Base-by-base conservation (phyloP, 2,888 invertebrate species). In the Epistrophe eligans region DNA sequence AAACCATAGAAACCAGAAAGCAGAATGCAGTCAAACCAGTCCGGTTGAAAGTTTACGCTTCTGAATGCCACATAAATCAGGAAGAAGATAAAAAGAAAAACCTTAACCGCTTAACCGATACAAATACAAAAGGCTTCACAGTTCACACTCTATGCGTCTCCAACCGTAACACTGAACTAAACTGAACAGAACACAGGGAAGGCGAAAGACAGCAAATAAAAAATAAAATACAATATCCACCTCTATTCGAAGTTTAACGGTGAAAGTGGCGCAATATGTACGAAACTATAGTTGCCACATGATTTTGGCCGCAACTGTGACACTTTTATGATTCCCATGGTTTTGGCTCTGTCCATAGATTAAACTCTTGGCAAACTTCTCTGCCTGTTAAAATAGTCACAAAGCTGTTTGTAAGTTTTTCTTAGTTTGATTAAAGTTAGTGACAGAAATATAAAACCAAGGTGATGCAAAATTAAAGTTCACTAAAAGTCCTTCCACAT, bases 271-370 rank as follows among this genome's bases (percentile, higher is more conserved):
- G 66, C 77, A 71, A 83, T 83, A 77, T 66, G 66, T 50, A 77
- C 70, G 79, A 84, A 70, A 70, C 84, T 79, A 17, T 57, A 79
- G 74, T 64, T 84, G 74, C 84, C 79, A 62, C 79, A 84, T 57
- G 79, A 84, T 50, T 79, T 74, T 84, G 74, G 74, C 84, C 84
- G 84, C 84, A 84, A 76, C 79, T 79, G 84, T 84, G 84, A 84
- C 79, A 79, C 79, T 84, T 84, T 79, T 84, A 84, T 84, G 84
- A 79, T 17, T 70, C 62, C 74, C 70, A 74, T 79, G 67, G 67
- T 64, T 79, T 60, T 73, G 79, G 38, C 17, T 58, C 48, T 45
- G 58, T 52, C 38, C 58, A 72, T 48, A 66, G 43, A 64, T 45
- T 15, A 38, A 50, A 67, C 60, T 52, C 11, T 35, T 66, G 74